phyloP scores from a whole-genome alignment of 2,797 vertebrate species.

The Pangasius larnaudii region DNA sequence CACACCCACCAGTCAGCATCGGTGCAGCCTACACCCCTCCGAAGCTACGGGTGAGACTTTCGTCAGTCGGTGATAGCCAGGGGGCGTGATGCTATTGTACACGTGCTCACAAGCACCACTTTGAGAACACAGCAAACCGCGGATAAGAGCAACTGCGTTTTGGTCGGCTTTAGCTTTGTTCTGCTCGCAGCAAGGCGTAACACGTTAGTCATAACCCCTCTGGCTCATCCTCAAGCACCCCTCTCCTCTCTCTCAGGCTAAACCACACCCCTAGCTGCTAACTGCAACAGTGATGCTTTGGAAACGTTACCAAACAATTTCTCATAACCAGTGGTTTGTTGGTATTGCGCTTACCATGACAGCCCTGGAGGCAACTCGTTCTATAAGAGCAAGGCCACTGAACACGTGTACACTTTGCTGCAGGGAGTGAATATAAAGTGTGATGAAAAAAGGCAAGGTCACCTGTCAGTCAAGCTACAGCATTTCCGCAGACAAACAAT shows the following conservation, averaged over 20 bases:
- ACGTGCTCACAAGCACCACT: background rate
- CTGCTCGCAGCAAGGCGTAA: background rate
- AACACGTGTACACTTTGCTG: background rate
- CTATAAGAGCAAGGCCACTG: background rate
- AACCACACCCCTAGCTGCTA: background rate
- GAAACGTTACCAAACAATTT: background rate
- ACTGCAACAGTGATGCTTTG: background rate
- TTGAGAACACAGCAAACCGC: background rate
- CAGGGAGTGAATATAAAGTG: conserved; percentile 8
- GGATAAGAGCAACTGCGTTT: background rate
- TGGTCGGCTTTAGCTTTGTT: background rate
- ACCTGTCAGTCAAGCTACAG: conserved; percentile 4
- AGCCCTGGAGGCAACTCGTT: background rate
- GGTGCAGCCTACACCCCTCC: background rate
- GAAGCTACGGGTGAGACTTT: background rate
- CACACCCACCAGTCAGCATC: no score
- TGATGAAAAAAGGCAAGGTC: conserved; percentile 1
- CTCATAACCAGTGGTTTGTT: background rate
- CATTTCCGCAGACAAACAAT: background rate
- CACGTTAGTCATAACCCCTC: background rate
- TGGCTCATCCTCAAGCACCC: background rate
- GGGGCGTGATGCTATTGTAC: background rate
- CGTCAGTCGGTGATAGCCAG: background rate
- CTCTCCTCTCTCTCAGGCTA: background rate
- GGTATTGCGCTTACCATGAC: background rate